Evolutionary conservation across 2,797 vertebrate species (phyloP).

Genomic region (Serranus cabrilla): DNA sequence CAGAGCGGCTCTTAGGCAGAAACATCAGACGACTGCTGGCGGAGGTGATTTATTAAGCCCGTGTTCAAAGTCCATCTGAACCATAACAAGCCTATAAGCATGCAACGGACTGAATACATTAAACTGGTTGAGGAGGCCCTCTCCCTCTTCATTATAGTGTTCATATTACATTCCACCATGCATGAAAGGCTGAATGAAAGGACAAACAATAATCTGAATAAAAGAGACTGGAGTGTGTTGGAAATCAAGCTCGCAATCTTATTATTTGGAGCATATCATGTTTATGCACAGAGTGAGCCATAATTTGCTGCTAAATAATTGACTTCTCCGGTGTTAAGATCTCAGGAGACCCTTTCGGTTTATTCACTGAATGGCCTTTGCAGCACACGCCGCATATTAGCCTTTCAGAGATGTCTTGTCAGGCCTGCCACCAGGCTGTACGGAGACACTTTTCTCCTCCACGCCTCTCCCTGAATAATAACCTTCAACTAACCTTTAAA

Average conservation of each 20-base stretch:
- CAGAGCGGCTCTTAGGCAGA: conserved; percentile 79
- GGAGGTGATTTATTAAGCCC: conserved; percentile 83
- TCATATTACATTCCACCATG: conserved; percentile 75
- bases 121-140: conserved; percentile 65
- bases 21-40: conserved; percentile 79
- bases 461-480: conserved; percentile 87
- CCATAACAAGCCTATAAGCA: conserved; percentile 80
- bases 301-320: conserved; percentile 95
- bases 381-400: conserved; percentile 90
- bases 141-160: conserved; percentile 73
- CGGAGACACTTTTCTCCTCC: conserved; percentile 78
- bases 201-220: conserved; percentile 72
- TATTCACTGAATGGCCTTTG: conserved; percentile 87
- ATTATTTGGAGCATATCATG: conserved; percentile 79
- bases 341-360: conserved; percentile 88
- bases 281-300: conserved; percentile 77
- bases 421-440: conserved; percentile 84
- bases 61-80: conserved; percentile 81
- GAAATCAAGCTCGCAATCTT: conserved; percentile 75
- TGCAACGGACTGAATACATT: conserved; percentile 80
- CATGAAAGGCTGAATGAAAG: conserved; percentile 66
- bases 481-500: conserved; percentile 99
- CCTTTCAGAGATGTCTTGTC: conserved; percentile 91
- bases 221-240: conserved; percentile 54
- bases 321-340: conserved; percentile 90